Conservation (phyloP, 1,140 invertebrate genomes). For the Drosophila neocordata region DNA sequence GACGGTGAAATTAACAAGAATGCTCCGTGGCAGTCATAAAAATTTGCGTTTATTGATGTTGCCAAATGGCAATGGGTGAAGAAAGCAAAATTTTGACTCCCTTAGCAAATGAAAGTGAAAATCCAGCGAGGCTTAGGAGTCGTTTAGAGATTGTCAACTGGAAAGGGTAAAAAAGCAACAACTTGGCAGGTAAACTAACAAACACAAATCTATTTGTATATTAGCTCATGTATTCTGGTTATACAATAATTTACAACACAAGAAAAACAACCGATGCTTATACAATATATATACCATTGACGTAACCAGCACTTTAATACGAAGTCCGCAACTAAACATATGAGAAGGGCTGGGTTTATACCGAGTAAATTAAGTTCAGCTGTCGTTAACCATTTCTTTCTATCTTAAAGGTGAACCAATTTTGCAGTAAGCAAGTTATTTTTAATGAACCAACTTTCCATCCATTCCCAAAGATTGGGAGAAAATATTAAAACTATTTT, state of each 20-base stretch:
- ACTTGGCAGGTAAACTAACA: not conserved
- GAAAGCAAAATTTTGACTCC: slow-evolving; percentile 45
- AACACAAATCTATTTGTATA: not conserved
- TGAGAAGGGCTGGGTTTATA: too few species aligned
- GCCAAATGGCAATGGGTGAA: slow-evolving; percentile 54
- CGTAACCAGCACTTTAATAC: too few species aligned
- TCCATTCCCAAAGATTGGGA: too few species aligned
- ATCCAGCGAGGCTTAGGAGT: slow-evolving; percentile 50
- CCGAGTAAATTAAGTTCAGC: too few species aligned
- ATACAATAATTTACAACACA: not conserved
- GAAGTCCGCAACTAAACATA: too few species aligned
- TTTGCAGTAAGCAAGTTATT: too few species aligned
- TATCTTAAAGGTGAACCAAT: too few species aligned
- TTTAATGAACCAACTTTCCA: too few species aligned
- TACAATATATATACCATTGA: too few species aligned
- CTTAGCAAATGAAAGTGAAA: slow-evolving; percentile 41
- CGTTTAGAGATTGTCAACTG: slow-evolving; percentile 42
- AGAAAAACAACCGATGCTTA: too few species aligned
- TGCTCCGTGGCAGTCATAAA: slow-evolving; percentile 56
- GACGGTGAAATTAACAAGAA: slow-evolving; percentile 64
- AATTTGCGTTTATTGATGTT: slow-evolving; percentile 79
- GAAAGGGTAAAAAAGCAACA: slow-evolving; percentile 10
- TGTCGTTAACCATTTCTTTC: too few species aligned
- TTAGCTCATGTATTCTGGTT: not conserved
- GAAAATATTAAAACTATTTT: too few species aligned